Evolutionary conservation across 1,140 invertebrate genomes (phyloP).

Genomic region (Popillia japonica): DNA sequence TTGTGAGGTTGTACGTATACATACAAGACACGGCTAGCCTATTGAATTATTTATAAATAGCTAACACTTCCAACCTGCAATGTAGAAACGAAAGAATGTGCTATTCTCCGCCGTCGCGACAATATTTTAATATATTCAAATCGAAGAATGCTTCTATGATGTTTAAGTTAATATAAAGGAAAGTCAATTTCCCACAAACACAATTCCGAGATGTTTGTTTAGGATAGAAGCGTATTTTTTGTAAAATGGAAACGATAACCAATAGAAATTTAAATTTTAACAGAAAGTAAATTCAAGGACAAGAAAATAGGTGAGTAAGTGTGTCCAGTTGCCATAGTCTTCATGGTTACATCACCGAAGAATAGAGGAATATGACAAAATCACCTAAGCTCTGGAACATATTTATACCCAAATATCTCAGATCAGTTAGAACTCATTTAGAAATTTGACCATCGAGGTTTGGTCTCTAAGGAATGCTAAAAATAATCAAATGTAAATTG

Average conservation of each 20-base stretch:
- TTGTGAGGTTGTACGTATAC: background rate
- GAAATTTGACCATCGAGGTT: too few relatives aligned
- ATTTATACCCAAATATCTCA: too few relatives aligned
- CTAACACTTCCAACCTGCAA: background rate
- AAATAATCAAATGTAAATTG: too few relatives aligned
- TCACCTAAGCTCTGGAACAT: too few relatives aligned
- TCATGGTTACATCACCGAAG: background rate
- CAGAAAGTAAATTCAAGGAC: background rate
- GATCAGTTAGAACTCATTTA: too few relatives aligned
- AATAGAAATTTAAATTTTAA: background rate
- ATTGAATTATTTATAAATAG: constrained; percentile 20
- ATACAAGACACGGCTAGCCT: background rate
- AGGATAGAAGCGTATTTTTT: background rate
- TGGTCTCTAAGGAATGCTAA: too few relatives aligned
- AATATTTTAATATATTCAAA: too few relatives aligned
- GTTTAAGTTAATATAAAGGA: background rate
- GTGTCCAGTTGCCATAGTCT: background rate
- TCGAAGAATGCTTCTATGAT: background rate
- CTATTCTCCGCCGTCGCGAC: too few relatives aligned
- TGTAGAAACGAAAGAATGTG: background rate
- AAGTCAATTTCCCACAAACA: background rate
- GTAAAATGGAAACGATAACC: background rate
- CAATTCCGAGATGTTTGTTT: background rate
- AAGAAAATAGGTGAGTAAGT: too few relatives aligned
- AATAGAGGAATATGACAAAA: too few relatives aligned